phyloP scores from a whole-genome alignment of 2,888 invertebrate species.

The Philaethria dido region DNA sequence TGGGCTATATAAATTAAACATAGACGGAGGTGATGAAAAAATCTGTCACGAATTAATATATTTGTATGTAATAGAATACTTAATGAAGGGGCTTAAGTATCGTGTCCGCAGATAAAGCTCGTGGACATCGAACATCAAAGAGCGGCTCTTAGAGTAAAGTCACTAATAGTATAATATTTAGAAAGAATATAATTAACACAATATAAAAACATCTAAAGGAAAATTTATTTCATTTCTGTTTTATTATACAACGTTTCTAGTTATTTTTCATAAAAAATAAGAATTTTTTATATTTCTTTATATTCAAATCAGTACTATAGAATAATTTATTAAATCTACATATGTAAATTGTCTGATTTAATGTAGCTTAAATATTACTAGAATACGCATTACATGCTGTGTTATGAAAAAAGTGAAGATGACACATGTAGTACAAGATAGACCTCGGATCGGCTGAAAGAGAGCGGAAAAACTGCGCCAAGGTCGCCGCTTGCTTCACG shows the following conservation, averaged over 20 bases:
- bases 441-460: conserved; percentile 76
- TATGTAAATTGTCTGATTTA: not conserved
- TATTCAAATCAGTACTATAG: not conserved
- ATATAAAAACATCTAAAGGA: conserved; percentile 38
- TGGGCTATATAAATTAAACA: conserved; percentile 2
- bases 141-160: conserved; percentile 39
- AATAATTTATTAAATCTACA: not conserved
- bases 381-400: conserved; percentile 20
- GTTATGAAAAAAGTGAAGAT: conserved; percentile 46
- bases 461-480: conserved; percentile 82
- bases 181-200: conserved; percentile 43
- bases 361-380: conserved; percentile 5
- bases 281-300: not conserved
- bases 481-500: conserved; percentile 75
- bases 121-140: conserved; percentile 45
- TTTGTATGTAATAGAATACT: conserved; percentile 36
- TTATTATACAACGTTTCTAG: conserved; percentile 18
- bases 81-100: conserved; percentile 38
- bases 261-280: not conserved
- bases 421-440: conserved; percentile 47
- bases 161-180: conserved; percentile 46
- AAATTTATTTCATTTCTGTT: conserved; percentile 33
- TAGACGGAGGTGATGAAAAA: conserved; percentile 23
- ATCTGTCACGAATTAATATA: conserved; percentile 23
- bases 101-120: conserved; percentile 34